Conservation (phyloP, 1,140 invertebrate species). For the Drosophila parvula region DNA sequence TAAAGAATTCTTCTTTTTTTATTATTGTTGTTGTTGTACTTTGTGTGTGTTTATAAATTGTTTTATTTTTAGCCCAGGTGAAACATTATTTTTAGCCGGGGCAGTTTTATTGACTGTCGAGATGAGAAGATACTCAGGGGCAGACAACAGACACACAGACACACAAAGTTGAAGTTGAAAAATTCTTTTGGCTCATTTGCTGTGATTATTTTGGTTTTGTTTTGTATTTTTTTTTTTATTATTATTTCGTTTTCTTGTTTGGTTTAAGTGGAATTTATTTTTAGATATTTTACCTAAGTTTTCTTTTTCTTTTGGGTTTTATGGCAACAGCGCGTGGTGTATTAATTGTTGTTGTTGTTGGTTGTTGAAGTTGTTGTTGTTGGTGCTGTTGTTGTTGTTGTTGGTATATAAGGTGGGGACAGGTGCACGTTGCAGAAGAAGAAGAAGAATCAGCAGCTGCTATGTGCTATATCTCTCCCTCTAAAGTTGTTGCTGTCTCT, state of each 20-base stretch:
- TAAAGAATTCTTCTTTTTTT: slow-evolving; percentile 26
- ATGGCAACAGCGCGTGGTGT: slow-evolving; percentile 58
- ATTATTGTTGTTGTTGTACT: slow-evolving; percentile 13
- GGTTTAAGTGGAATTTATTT: slow-evolving; percentile 78
- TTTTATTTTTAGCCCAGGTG: slow-evolving; percentile 50
- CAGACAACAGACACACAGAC: slow-evolving; percentile 15
- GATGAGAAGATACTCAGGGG: slow-evolving; percentile 3
- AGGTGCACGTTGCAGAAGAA: slow-evolving; percentile 52
- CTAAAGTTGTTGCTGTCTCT: slow-evolving; percentile 36
- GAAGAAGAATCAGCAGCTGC: slow-evolving; percentile 39
- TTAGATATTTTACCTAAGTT: slow-evolving; percentile 84
- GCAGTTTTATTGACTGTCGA: slow-evolving; percentile 41
- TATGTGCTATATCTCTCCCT: slow-evolving; percentile 44
- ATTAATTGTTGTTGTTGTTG: slow-evolving; percentile 48
- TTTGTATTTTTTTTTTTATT: slow-evolving; percentile 38
- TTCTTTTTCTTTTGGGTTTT: slow-evolving; percentile 67
- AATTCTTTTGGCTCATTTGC: slow-evolving; percentile 51
- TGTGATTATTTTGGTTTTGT: slow-evolving; percentile 39
- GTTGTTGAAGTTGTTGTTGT: slow-evolving; percentile 30
- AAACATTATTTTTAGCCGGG: slow-evolving; percentile 46
- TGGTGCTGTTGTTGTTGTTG: slow-evolving; percentile 28
- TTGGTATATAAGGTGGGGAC: slow-evolving; percentile 42
- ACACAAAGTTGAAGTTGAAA: slow-evolving; percentile 51
- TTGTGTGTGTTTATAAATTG: slow-evolving; percentile 45
- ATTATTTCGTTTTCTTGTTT: slow-evolving; percentile 47